These are phyloP conservation scores for Furcifer pardalis DNA, from an alignment of 2,797 vertebrate genomes.

Conservation along the genomic window DNA sequence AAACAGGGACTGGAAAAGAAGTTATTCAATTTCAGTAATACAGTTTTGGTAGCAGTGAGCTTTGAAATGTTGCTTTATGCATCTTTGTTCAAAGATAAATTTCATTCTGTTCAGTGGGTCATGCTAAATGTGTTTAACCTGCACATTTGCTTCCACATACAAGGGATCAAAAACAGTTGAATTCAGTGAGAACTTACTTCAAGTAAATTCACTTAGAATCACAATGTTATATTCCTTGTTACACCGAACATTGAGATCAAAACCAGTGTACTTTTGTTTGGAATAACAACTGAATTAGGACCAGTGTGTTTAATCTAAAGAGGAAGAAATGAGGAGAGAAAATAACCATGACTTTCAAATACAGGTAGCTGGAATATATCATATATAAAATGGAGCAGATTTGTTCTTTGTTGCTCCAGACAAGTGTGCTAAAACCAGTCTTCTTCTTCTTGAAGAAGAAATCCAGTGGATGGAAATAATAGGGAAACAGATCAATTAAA, in stretches of 20 bases:
- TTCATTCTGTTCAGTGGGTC: background rate
- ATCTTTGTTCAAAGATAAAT: background rate
- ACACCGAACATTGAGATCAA: background rate
- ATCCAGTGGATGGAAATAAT: background rate
- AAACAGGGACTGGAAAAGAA: background rate
- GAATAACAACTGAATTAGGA: too few species aligned
- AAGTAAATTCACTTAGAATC: background rate
- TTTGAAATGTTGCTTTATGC: background rate
- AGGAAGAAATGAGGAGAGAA: background rate
- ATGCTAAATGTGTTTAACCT: background rate
- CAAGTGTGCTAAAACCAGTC: background rate
- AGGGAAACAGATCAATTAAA: background rate
- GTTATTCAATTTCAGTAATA: background rate
- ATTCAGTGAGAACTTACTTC: background rate
- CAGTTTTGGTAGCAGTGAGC: background rate
- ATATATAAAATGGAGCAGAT: too few species aligned
- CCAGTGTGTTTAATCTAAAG: background rate
- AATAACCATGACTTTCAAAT: background rate
- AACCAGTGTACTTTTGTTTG: background rate
- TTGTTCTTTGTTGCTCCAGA: background rate
- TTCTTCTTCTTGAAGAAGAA: too few species aligned
- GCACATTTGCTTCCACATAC: background rate
- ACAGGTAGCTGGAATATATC: too few species aligned
- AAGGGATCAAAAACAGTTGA: background rate
- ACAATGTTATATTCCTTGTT: background rate